Evolutionary conservation across 1,140 invertebrate species (phyloP).

Genomic region (Trichomalopsis sarcophagae): DNA sequence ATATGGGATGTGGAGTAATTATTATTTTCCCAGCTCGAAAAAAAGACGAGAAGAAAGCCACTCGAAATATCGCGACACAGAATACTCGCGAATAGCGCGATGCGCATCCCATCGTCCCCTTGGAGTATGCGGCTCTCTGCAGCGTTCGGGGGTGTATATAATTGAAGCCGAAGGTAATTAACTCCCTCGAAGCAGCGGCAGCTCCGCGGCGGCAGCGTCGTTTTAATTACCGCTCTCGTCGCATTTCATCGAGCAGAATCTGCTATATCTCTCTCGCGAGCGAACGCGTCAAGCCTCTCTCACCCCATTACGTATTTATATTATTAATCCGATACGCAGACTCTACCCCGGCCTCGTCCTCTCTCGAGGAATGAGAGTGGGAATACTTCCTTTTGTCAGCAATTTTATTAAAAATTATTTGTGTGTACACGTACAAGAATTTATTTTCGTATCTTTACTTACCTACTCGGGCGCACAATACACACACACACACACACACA

Average conservation of each 20-base stretch:
- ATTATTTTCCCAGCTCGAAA: not conserved
- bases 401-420: too few species aligned
- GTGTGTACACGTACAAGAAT: too few species aligned
- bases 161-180: slow-evolving; percentile 72
- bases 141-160: slow-evolving; percentile 60
- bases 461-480: not conserved
- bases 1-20: not conserved
- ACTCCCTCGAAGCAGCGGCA: slow-evolving; percentile 65
- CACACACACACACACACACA: not conserved
- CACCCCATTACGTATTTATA: slow-evolving; percentile 60
- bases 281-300: not conserved
- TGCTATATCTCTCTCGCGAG: slow-evolving; percentile 9
- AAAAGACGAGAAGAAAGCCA: not conserved
- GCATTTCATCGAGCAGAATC: slow-evolving; percentile 70
- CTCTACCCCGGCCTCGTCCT: not conserved
- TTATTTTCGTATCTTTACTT: too few species aligned
- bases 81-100: not conserved
- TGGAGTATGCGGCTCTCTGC: slow-evolving; percentile 57
- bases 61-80: not conserved
- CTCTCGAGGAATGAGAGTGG: not conserved
- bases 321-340: slow-evolving; percentile 65
- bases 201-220: slow-evolving; percentile 58
- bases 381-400: not conserved
- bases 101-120: slow-evolving; percentile 62
- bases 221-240: slow-evolving; percentile 72